Evolutionary conservation across 2,888 invertebrate genomes (phyloP), one percentile per base, ranked within the genome.

Genomic region (Rhagium mordax): DNA sequence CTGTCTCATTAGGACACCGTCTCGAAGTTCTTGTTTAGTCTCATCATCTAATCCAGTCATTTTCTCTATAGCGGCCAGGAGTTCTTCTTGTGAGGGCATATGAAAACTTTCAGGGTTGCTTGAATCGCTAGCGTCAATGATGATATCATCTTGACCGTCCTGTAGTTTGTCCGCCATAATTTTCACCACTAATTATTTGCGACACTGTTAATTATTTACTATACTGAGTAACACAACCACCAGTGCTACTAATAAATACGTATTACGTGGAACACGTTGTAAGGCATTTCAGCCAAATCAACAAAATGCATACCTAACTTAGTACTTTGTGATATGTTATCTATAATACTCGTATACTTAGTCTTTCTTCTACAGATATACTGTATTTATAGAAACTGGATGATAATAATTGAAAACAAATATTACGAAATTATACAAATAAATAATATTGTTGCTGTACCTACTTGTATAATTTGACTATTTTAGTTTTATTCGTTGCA

Each of bases 31-130:
- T n/a, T 90, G 90, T 76, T 90, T 92, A 65, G 92, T 90, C 20
- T 92, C 91, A 4, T 93, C 93, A 62, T 90, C 87, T 1, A 94
- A 82, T 1, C 90, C 91, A 4, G 76, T 71, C 80, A 92, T 89
- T 0, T 88, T 84, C 18, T 93, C 90, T 20, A 93, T 85, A 84
- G 92, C 86, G 53, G 90, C 89, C 74, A 93, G 81, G 0, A 93
- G 82, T 49, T 92, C 89, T 21, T 92, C 91, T 0, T 89, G 83
- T 0, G 90, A 89, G 0, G 92, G 92, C 71, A 91, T 87, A 55
- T 78, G 60, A 18, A 49, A 55, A 18, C 62, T 59, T 33, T 61
- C 48, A 51, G 10, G 5, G 1, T 3, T 13, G 21, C 7, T 20
- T 15, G 16, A 16, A 47, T n/a, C 61, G 15, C 47, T 57, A 8